Percentiles rank a stretch among this genome's conserved stretches.
These are phyloP conservation scores for Phenacoccus solenopsis DNA, from an alignment of 1,140 invertebrate genomes.

Conservation along the genomic window DNA sequence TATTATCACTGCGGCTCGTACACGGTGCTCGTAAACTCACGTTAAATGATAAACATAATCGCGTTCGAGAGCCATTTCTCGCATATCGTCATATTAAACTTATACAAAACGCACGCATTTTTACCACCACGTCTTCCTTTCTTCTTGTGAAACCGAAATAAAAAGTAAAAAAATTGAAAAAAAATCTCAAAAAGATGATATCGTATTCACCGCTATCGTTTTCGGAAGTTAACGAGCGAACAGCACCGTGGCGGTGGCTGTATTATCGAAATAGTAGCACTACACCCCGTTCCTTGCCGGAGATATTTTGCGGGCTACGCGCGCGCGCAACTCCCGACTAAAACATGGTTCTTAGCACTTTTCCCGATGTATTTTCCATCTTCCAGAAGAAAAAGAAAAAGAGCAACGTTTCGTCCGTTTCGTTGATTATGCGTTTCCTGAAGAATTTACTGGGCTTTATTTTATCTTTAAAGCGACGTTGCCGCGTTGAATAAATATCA, in stretches of 20 bases:
- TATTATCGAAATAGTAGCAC: neutral
- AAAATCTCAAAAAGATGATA: neutral
- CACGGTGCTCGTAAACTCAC: neutral
- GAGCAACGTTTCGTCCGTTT: constrained; percentile 14
- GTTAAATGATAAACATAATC: neutral
- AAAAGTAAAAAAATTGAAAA: neutral
- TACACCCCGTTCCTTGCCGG: neutral
- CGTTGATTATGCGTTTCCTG: constrained; percentile 7
- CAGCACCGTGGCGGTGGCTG: constrained; percentile 10
- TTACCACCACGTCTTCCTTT: neutral
- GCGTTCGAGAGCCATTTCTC: neutral
- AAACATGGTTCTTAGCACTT: neutral
- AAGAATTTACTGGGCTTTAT: constrained; percentile 2
- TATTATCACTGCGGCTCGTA: neutral
- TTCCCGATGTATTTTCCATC: neutral
- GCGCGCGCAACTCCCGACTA: neutral
- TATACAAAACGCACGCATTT: neutral
- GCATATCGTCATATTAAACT: neutral
- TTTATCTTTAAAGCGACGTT: neutral
- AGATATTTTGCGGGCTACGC: constrained; percentile 2
- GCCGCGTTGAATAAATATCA: neutral
- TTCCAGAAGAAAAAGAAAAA: constrained; percentile 11
- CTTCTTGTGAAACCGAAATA: neutral
- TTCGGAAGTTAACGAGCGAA: constrained; percentile 14
- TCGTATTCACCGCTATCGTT: neutral